Evolutionary conservation across 2,888 invertebrate genomes (phyloP).

Genomic region (Orthosia cruda): DNA sequence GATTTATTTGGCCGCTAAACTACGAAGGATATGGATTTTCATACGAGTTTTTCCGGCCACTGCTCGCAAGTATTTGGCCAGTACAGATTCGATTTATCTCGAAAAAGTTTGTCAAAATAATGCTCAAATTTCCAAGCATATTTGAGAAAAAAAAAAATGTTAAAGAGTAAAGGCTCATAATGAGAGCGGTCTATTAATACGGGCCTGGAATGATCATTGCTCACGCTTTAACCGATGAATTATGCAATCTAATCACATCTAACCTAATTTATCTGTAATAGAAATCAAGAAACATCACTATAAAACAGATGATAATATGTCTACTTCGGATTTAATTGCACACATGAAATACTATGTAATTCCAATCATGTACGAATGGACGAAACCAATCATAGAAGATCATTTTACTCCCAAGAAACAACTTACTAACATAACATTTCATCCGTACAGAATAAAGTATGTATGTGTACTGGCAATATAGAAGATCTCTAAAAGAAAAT

Average conservation of each 20-base stretch:
- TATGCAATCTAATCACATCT: conserved; percentile 7
- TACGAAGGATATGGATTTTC: too few species aligned
- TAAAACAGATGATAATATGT: conserved; percentile 13
- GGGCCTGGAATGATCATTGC: background rate
- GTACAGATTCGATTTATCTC: too few species aligned
- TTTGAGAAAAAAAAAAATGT: too few species aligned
- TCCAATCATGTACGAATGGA: conserved; percentile 12
- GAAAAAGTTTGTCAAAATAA: too few species aligned
- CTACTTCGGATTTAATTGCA: conserved; percentile 32
- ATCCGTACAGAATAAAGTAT: background rate
- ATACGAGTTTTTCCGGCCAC: too few species aligned
- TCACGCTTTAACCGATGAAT: conserved; percentile 1
- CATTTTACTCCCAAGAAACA: conserved; percentile 10
- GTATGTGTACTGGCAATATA: background rate
- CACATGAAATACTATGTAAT: conserved; percentile 19
- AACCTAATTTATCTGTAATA: too few species aligned
- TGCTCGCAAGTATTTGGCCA: too few species aligned
- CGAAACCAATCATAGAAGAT: conserved; percentile 14
- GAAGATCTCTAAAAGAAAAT: background rate
- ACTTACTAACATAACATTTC: conserved; percentile 5
- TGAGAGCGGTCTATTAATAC: too few species aligned
- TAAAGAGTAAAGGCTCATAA: too few species aligned
- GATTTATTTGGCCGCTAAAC: too few species aligned
- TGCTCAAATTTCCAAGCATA: too few species aligned
- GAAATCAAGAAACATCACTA: conserved; percentile 20